phyloP scores from a whole-genome alignment of 2,888 invertebrate genomes.

The Lymantria dispar region DNA sequence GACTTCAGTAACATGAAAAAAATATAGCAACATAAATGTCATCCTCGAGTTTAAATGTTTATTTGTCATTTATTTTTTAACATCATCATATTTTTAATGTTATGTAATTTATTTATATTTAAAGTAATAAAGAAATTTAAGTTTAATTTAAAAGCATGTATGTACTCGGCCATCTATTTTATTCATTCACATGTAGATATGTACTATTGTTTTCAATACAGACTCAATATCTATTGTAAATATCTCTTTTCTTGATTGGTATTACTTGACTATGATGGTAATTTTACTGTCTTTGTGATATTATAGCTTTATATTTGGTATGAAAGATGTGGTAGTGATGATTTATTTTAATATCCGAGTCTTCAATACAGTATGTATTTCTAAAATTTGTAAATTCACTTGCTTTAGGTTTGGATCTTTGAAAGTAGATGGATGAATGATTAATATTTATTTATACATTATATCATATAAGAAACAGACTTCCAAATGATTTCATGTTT shows the following conservation, averaged over 20 bases:
- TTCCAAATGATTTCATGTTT: conserved; percentile 31
- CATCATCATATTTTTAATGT: background rate
- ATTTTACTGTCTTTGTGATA: conserved; percentile 22
- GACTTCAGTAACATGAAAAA: conserved; percentile 2
- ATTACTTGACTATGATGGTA: conserved; percentile 19
- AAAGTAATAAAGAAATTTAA: background rate
- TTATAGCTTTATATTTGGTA: conserved; percentile 20
- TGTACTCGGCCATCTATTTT: conserved; percentile 1
- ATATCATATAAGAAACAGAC: conserved; percentile 24
- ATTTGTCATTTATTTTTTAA: background rate
- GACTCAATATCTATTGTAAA: conserved; percentile 24
- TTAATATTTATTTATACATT: conserved; percentile 42
- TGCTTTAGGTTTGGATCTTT: conserved; percentile 1
- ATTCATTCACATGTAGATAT: conserved; percentile 2
- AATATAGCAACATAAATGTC: background rate
- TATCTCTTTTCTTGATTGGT: conserved; percentile 35
- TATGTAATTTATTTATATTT: background rate
- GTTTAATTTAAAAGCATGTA: background rate
- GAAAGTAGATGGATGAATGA: conserved; percentile 26
- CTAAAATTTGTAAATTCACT: conserved; percentile 8
- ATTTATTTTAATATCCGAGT: background rate
- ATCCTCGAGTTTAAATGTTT: background rate
- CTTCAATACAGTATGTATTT: conserved; percentile 15
- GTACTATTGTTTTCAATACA: conserved; percentile 1
- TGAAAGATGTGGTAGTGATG: background rate